Percentiles rank a stretch among this genome's conserved stretches.
Conservation (phyloP, 2,113 vertebrate genomes). For the Gavia stellata region DNA sequence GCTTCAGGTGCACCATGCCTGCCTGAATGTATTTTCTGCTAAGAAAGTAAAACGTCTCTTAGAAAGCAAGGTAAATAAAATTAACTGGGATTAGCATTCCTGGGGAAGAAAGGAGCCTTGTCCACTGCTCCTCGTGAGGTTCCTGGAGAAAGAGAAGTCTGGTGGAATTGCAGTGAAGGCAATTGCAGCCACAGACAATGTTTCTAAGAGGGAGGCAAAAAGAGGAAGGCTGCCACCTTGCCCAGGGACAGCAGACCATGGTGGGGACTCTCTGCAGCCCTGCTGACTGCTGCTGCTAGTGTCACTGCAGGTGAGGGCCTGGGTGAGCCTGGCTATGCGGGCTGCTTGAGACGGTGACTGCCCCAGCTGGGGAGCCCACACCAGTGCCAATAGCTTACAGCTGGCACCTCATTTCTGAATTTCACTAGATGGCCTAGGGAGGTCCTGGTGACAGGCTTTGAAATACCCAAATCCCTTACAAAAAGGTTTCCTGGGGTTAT, state of each 20-base stretch:
- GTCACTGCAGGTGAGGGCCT: background rate
- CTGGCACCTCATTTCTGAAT: background rate
- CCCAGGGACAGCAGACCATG: background rate
- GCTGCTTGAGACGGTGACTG: background rate
- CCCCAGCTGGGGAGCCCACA: background rate
- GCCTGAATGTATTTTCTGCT: background rate
- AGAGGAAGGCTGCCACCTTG: background rate
- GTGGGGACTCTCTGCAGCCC: background rate
- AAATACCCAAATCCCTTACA: background rate
- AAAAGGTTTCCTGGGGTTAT: background rate
- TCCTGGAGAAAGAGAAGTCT: background rate
- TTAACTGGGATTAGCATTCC: background rate
- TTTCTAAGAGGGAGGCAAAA: background rate
- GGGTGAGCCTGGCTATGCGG: rapidly evolving
- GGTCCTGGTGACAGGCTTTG: background rate
- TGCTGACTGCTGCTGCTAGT: background rate
- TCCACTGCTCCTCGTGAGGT: background rate
- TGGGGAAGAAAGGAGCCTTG: background rate
- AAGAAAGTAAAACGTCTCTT: background rate
- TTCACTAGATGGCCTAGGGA: background rate
- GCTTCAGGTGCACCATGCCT: background rate
- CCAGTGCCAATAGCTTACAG: background rate
- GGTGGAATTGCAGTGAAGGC: background rate
- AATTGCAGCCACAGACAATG: background rate
- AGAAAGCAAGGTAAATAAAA: background rate